Evolutionary conservation across 2,113 vertebrate species (phyloP), one percentile per base, ranked within the genome.

Genomic region (Prunella fulvescens): DNA sequence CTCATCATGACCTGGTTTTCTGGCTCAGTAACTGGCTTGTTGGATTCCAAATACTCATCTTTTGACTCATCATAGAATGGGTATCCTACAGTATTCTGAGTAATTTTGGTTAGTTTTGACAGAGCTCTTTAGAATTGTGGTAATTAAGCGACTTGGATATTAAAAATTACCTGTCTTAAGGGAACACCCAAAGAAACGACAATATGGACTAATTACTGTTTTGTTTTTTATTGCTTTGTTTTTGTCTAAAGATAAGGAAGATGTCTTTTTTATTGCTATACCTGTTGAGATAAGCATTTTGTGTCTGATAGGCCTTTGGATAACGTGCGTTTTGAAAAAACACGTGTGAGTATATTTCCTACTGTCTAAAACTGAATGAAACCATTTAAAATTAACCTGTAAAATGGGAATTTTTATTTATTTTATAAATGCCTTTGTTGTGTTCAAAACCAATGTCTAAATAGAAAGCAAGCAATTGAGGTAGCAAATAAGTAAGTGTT

Each of bases 311-410:
- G 40, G 95, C 71, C 45, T 98, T 60, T 87, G 60, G 11, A 73
- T 97, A 92, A 83, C 22, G 1, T 98, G 95, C 56, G 37, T 86
- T 78, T 69, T 97, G 67, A 97, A 93, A 93, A 98, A 94, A 64
- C 94, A 96, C 2, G 7, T 2, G 98, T 98, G 86, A 98, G 98
- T 98, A 83, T 51, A 17, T 87, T 86, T 81, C 54, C 42, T 84
- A 1, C 29, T 19, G n/a, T 66, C n/a, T 74, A 77, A 83, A 66
- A 16, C 19, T 29, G 44, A 58, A 58, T 40, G 7, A 12, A 92
- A 7, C 23, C 8, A 12, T 12, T 64, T 56, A 14, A 42, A 81
- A 58, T 35, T 40, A 35, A 44, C 18, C 47, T 61, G 19, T 77
- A 80, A 73, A 86, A 50, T 20, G 11, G 10, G 67, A 26, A 1